phyloP scores from a whole-genome alignment of 2,797 vertebrate species.

The Gouania willdenowi region DNA sequence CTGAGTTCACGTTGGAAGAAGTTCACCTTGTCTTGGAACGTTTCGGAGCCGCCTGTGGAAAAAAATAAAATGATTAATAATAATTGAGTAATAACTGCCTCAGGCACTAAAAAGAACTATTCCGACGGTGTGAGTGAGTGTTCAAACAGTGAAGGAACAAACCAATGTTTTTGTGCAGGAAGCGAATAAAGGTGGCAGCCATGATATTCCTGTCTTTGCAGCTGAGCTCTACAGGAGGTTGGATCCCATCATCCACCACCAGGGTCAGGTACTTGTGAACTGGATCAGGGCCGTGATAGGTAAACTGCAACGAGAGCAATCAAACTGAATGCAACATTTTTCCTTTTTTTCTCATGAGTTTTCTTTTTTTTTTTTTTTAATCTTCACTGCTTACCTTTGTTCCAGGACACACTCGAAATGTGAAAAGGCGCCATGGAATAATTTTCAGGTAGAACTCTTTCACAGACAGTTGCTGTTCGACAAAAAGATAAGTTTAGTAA shows the following conservation, averaged over 20 bases:
- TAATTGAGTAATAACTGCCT: too few species aligned
- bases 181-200: slow-evolving; percentile 97
- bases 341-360: too few species aligned
- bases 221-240: slow-evolving; percentile 96
- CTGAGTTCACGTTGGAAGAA: slow-evolving; percentile 97
- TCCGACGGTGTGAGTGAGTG: too few species aligned
- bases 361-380: too few species aligned
- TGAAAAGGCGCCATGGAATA: slow-evolving; percentile 98
- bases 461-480: slow-evolving; percentile 92
- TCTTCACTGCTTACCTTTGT: slow-evolving; percentile 87
- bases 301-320: slow-evolving; percentile 83
- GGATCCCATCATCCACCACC: slow-evolving; percentile 97
- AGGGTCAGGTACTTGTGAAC: slow-evolving; percentile 93
- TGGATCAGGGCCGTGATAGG: slow-evolving; percentile 92
- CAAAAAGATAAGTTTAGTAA: neutral
- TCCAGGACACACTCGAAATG: slow-evolving; percentile 96
- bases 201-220: slow-evolving; percentile 99
- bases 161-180: slow-evolving; percentile 98
- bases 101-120: too few species aligned
- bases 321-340: too few species aligned
- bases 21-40: slow-evolving; percentile 97
- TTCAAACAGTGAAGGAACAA: too few species aligned
- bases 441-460: slow-evolving; percentile 99
- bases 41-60: slow-evolving; percentile 91
- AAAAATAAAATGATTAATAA: neutral